phyloP scores from a whole-genome alignment of 2,888 invertebrate species.

The Salticus scenicus region DNA sequence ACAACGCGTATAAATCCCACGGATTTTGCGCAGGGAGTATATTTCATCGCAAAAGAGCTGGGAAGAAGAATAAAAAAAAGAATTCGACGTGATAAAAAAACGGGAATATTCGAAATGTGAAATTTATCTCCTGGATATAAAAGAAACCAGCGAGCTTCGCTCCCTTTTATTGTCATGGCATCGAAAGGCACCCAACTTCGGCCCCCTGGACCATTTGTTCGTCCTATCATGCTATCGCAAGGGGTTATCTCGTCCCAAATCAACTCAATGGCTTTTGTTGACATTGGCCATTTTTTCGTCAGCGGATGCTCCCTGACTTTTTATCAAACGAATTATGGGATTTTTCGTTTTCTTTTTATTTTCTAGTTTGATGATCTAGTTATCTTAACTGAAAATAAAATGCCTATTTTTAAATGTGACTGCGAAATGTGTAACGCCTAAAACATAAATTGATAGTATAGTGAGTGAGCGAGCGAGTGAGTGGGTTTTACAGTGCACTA shows the following conservation, averaged over 20 bases:
- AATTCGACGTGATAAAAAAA: too few species aligned
- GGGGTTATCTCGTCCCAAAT: neutral
- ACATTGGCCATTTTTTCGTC: neutral
- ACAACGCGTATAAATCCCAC: conserved; percentile 54
- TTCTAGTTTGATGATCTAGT: too few species aligned
- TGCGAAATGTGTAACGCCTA: too few species aligned
- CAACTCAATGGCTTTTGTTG: neutral
- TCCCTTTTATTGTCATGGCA: conserved; percentile 63
- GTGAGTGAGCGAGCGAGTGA: too few species aligned
- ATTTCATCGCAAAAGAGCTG: conserved; percentile 31
- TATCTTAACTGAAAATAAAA: too few species aligned
- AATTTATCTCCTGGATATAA: neutral
- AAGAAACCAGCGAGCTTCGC: neutral
- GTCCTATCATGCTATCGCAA: neutral
- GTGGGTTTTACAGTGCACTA: too few species aligned
- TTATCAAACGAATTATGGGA: neutral
- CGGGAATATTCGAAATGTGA: conserved; percentile 20
- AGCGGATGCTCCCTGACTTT: neutral
- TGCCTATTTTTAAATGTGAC: too few species aligned
- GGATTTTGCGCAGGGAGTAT: conserved; percentile 48
- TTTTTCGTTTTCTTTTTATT: too few species aligned
- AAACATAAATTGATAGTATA: too few species aligned
- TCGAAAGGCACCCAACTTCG: conserved; percentile 31
- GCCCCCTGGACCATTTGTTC: neutral
- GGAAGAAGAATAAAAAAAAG: conserved; percentile 4